phyloP scores from a whole-genome alignment of 2,113 vertebrate genomes.

The Zapornia atra region DNA sequence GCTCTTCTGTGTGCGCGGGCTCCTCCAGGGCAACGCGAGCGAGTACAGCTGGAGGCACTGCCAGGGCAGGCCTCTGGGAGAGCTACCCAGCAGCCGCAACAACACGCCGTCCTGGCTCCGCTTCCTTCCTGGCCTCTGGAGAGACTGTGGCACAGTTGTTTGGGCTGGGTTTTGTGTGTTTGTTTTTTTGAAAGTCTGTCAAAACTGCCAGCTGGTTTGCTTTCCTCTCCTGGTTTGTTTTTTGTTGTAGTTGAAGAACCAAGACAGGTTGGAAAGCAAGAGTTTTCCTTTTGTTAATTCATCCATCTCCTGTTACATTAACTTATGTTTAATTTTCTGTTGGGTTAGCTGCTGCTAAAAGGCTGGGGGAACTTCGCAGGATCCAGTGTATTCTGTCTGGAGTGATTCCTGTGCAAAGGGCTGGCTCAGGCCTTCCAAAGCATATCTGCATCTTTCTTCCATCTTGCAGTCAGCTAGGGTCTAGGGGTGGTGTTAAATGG shows the following conservation, averaged over 20 bases:
- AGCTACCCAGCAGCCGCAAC: not conserved
- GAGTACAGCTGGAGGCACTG: not conserved
- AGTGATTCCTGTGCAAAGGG: not conserved
- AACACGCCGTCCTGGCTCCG: not conserved
- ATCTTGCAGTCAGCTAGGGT: not conserved
- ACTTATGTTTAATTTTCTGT: not conserved
- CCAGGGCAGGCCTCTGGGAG: not conserved
- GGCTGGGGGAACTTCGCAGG: not conserved
- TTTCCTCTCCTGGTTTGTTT: not conserved
- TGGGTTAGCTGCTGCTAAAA: not conserved
- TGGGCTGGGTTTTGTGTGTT: not conserved
- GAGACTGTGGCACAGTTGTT: not conserved
- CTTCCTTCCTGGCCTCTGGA: not conserved
- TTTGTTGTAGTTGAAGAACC: not conserved
- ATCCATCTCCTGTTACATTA: not conserved
- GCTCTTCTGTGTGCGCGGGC: rapidly evolving
- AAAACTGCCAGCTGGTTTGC: not conserved
- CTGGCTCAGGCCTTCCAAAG: not conserved
- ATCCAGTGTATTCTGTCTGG: not conserved
- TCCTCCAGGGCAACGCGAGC: not conserved
- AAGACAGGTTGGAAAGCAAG: not conserved
- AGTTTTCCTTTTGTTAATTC: not conserved
- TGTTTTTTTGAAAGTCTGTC: not conserved
- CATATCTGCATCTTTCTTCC: not conserved
- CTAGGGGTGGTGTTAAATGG: not conserved